Evolutionary conservation across 1,140 invertebrate species (phyloP).

Genomic region (Orussus abietinus): DNA sequence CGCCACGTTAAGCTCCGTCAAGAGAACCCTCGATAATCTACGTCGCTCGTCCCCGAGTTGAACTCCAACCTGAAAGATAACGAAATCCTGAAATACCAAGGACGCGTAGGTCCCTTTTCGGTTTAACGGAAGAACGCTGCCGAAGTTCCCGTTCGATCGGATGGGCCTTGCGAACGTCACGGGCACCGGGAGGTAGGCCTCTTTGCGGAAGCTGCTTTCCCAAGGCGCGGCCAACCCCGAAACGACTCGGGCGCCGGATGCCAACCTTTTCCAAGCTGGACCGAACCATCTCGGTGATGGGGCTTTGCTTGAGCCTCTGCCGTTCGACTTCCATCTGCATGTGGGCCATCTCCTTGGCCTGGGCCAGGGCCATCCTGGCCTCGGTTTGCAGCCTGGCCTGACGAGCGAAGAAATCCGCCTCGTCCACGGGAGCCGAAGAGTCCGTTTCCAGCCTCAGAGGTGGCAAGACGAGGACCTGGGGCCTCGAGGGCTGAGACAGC

Average conservation of each 20-base stretch:
- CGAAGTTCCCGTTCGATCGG: too few relatives aligned
- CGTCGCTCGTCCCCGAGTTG: slow-evolving; percentile 76
- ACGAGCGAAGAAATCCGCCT: slow-evolving; percentile 74
- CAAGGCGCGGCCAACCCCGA: too few relatives aligned
- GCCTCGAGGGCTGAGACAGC: slow-evolving; percentile 28
- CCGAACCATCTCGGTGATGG: slow-evolving; percentile 80
- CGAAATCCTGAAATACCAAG: too few relatives aligned
- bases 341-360: slow-evolving; percentile 87
- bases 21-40: slow-evolving; percentile 74
- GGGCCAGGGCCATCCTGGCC: slow-evolving; percentile 82
- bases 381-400: slow-evolving; percentile 85
- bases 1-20: slow-evolving; percentile 91
- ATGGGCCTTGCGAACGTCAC: too few relatives aligned
- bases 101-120: too few relatives aligned
- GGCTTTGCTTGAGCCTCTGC: slow-evolving; percentile 74
- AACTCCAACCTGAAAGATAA: slow-evolving; percentile 68
- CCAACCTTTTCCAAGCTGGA: slow-evolving; percentile 68
- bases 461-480: slow-evolving; percentile 43
- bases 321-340: slow-evolving; percentile 91
- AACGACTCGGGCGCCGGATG: too few relatives aligned
- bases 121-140: too few relatives aligned
- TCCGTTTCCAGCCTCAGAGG: slow-evolving; percentile 40
- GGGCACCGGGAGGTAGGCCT: too few relatives aligned
- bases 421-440: slow-evolving; percentile 40
- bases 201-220: too few relatives aligned